phyloP scores from a whole-genome alignment of 2,888 invertebrate genomes.

The Elmis aenea region DNA sequence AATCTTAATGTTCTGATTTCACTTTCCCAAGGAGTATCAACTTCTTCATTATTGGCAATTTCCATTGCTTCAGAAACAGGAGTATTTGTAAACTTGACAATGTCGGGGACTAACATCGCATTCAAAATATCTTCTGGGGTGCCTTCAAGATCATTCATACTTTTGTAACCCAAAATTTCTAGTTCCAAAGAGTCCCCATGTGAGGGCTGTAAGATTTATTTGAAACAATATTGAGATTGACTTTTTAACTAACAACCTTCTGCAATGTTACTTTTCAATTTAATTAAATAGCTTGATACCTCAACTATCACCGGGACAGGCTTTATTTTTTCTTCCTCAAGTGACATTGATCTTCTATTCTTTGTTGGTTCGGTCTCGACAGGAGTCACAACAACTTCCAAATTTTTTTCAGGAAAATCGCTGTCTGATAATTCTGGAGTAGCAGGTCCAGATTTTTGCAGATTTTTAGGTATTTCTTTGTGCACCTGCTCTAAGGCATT shows the following conservation, averaged over 20 bases:
- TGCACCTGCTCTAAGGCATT: conserved; percentile 52
- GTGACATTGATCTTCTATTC: too few species aligned
- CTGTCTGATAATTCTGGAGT: conserved; percentile 50
- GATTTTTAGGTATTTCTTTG: conserved; percentile 52
- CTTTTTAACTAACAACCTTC: too few species aligned
- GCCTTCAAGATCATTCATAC: too few species aligned
- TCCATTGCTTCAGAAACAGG: too few species aligned
- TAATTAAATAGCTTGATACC: too few species aligned
- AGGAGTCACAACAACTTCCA: conserved; percentile 31
- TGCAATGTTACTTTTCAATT: too few species aligned
- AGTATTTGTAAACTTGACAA: too few species aligned
- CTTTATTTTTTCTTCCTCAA: not conserved
- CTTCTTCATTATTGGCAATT: conserved; percentile 31
- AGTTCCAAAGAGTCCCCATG: conserved; percentile 15
- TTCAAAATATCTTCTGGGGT: too few species aligned
- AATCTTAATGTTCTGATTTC: conserved; percentile 54
- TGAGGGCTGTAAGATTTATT: not conserved
- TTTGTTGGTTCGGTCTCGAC: too few species aligned
- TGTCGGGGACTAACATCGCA: too few species aligned
- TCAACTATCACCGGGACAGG: too few species aligned
- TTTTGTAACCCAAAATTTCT: conserved; percentile 14
- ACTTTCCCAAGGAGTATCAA: conserved; percentile 51
- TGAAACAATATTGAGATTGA: not conserved
- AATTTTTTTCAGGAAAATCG: conserved; percentile 57
- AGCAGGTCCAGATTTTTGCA: conserved; percentile 46